Evolutionary conservation across 2,888 invertebrate species (phyloP), one percentile per base, ranked within the genome.

Genomic region (Zygothrica quintamaculata): DNA sequence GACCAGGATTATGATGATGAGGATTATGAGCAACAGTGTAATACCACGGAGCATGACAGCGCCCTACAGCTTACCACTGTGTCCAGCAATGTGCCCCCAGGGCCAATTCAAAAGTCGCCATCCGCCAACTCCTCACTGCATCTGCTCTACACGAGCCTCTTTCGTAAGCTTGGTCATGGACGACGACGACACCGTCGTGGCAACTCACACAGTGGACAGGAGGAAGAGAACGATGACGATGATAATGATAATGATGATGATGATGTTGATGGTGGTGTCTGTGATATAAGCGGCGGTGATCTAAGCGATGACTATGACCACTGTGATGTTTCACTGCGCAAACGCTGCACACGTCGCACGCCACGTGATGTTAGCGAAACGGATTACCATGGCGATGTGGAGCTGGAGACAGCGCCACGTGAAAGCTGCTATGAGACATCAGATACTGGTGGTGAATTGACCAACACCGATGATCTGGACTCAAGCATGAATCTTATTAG

Each of bases 341-440:
- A 75, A 40, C 65, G 84, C 13, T 51, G 59, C 13, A 29, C 52
- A 8, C 82, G 86, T 11, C 76, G 82, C 1, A 48, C 57, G 48
- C 66, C 76, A 3, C 69, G 75, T 0, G 74, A 78, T 50, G 87
- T 86, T 68, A 89, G 88, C 74, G 88, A 88, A 46, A 84, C 80
- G 64, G 88, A 90, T 43, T 89, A 87, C 61, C 89, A 90, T 42
- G 90, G 87, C 56, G 87, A 89, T 58, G 86, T 75, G 8, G 80
- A 80, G 56, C 70, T 67, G 42, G 87, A 77, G 51, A 72, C 77
- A 29, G 85, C 74, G 18, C 76, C 79, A 3, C 85, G 84, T 8
- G 88, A 89, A 50, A 88, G 90, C 82, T 90, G 89, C 86, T 90
- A 89, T 78, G 90, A 90, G 80, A 90, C 90, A 15, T 90, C 90